phyloP scores from a whole-genome alignment of 2,113 vertebrate species.

The Actinemys pallida region DNA sequence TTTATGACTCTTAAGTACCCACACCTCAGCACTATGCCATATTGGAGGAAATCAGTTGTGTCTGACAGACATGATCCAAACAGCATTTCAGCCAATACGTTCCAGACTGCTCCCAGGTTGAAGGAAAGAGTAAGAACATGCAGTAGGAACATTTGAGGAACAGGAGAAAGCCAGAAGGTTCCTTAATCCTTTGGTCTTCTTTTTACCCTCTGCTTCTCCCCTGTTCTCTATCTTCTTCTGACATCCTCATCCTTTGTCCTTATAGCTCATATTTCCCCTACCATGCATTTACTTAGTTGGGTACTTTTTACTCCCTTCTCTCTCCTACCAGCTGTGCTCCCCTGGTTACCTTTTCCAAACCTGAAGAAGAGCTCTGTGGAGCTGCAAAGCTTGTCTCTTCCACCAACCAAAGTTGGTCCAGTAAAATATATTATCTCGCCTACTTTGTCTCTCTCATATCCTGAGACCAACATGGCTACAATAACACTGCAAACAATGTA shows the following conservation, averaged over 20 bases:
- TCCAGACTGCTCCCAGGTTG: neutral
- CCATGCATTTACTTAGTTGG: neutral
- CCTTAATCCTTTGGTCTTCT: neutral
- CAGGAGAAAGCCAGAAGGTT: neutral
- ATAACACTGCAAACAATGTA: neutral
- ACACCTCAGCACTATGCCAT: rapidly evolving
- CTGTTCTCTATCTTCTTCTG: neutral
- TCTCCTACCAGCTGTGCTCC: neutral
- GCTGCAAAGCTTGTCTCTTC: neutral
- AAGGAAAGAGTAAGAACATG: neutral
- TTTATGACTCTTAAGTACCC: neutral
- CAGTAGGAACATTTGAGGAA: neutral
- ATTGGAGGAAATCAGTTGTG: rapidly evolving
- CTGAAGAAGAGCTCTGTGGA: neutral
- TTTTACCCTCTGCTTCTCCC: neutral
- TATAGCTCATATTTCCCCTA: rapidly evolving
- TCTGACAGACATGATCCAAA: neutral
- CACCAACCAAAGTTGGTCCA: neutral
- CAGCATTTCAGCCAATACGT: neutral
- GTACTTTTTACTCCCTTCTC: neutral
- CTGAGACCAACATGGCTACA: neutral
- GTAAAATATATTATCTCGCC: neutral
- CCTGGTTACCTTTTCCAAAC: neutral
- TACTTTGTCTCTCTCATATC: neutral
- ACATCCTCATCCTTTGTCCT: neutral